Percentiles rank a stretch among this genome's conserved stretches.
phyloP scores from a whole-genome alignment of 2,888 invertebrate genomes.

The Mechanitis mazaeus region DNA sequence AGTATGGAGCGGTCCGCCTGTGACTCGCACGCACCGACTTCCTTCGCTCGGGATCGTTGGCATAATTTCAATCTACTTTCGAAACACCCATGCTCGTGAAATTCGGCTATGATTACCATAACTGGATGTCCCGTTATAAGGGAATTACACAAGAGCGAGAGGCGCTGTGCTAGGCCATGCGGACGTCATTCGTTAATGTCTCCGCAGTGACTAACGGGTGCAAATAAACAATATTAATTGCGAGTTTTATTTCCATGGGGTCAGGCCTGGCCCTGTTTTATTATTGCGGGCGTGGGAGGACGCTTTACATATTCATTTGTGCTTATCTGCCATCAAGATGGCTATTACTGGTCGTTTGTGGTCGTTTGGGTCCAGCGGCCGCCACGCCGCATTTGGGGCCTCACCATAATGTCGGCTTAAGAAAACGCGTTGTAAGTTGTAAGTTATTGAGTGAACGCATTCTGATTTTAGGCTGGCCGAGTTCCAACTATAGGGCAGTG shows the following conservation, averaged over 20 bases:
- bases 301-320: conserved; percentile 71
- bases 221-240: conserved; percentile 73
- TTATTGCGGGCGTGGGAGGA: conserved; percentile 64
- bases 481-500: conserved; percentile 55
- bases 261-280: conserved; percentile 51
- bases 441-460: conserved; percentile 52
- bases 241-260: conserved; percentile 58
- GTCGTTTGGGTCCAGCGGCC: conserved; percentile 39
- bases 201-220: conserved; percentile 64
- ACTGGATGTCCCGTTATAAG: conserved; percentile 33
- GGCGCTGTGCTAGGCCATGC: conserved; percentile 28
- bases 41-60: conserved; percentile 43
- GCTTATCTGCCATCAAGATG: conserved; percentile 67
- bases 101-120: conserved; percentile 74
- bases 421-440: conserved; percentile 46
- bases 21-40: conserved; percentile 30
- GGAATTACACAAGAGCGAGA: conserved; percentile 17
- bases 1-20: conserved; percentile 21
- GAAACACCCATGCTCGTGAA: conserved; percentile 58
- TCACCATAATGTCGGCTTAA: conserved; percentile 22
- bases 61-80: conserved; percentile 62
- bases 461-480: conserved; percentile 62
- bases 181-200: conserved; percentile 45
- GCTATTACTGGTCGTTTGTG: conserved; percentile 62
- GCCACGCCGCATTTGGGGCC: conserved; percentile 49